Base-by-base conservation (phyloP, 2,113 vertebrate genomes). In the Fulica atra region DNA sequence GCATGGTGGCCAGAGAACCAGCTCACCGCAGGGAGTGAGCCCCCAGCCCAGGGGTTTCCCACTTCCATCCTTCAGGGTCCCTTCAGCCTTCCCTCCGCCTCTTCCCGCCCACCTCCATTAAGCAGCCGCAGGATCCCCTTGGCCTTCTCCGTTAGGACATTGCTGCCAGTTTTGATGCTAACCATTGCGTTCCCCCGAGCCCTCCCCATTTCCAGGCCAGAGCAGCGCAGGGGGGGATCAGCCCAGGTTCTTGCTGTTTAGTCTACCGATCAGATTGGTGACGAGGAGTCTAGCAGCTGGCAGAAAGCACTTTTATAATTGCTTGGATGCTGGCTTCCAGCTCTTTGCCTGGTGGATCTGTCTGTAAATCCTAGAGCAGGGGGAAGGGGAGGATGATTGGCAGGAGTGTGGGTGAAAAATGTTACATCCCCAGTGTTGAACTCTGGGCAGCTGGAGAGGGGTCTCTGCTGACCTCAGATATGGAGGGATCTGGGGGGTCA, bases 201-300 rank as follows among this genome's bases (percentile, higher is more conserved):
- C 80, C 92, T 63, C 78, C 79, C 93, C 42, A 23, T 97, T 97
- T 97, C 97, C 97, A 97, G 96, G 96, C 96, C 1, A 29, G 92
- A 97, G 97, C 91, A 25, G 97, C 44, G 17, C 77, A 78, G 89
- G 68, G 93, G 24, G 78, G 87, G 85, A 96, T 97, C 92, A 95
- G 95, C 95, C 96, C 51, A 16, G 97, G 90, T 98, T 97, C 95
- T 77, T 19, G 96, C 97, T 99, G 99, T 99, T 99, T 99, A 99
- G 99, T 99, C 99, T 99, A 99, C 98, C 97, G 97, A 99, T 99
- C 99, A 99, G 80, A 92, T 93, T 98, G 98, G 99, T 99, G 99
- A 99, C 99, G 73, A 95, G 97, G 98, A 99, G 99, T 99, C 99
- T 99, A 97, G 77, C 96, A 85, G 95, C 96, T 85, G 96, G 95